Evolutionary conservation across 1,140 invertebrate genomes (phyloP), one percentile per base, ranked within the genome.

Genomic region (Babylonia areolata): DNA sequence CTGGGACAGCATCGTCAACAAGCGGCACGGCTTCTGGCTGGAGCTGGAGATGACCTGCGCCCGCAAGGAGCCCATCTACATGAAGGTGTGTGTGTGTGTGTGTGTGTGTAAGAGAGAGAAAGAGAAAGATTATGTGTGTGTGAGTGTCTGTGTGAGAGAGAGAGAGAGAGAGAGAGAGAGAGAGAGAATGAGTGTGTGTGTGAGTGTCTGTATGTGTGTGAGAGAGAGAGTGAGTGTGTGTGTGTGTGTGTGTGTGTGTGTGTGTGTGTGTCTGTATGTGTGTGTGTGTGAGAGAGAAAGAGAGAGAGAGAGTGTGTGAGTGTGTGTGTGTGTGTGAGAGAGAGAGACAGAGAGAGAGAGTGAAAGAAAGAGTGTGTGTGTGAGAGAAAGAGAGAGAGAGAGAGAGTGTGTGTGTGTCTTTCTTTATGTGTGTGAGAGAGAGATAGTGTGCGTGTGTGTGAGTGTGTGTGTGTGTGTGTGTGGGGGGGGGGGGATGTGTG

Each of bases 1-100:
- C 0, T 91, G 90, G 88, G 92, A 91, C 28, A 91, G 91, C 42
- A 86, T 93, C 12, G 82, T 92, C 28, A 90, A 89, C 64, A 90
- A 90, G 33, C 90, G 89, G 64, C 88, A 89, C 69, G 90, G 90
- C 31, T 93, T 94, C 77, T 86, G 90, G n/a, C 88, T 88, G 17
- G 90, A 93, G 84, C 88, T 92, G 82, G 88, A 90, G 31, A 87
- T 81, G n/a, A 84, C 85, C 64, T 89, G 90, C 46, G 39, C 86
- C 15, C 86, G 86, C 35, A 93, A 90, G 80, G 90, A 94, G 85
- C 90, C 91, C 15, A 89, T 93, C 35, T 92, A 90, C 87, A 85
- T 92, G 42, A 93, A 93, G 92, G 78, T 80, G 78, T 80, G 78
- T 40, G 78, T 80, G 39, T 80, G 40, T 80, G 40, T 46, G 51